Percentiles rank a stretch among this genome's conserved stretches.
Conservation (phyloP, 2,113 vertebrate genomes). For the Rhinogobius similis region DNA sequence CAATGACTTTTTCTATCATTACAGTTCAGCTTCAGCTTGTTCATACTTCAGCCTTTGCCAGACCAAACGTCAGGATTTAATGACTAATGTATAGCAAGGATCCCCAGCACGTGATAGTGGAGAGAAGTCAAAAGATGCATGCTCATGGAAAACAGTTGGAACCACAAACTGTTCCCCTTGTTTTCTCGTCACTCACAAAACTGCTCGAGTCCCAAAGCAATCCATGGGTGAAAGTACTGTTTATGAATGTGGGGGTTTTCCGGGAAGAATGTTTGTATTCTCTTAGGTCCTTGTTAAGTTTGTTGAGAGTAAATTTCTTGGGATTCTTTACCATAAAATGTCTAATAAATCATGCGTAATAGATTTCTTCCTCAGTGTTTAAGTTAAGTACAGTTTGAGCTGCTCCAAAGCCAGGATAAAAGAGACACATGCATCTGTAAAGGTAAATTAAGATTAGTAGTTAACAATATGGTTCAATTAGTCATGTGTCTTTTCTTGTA, state of each 20-base stretch:
- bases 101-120: slow-evolving; percentile 23
- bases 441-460: background rate
- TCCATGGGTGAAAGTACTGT: slow-evolving; percentile 42
- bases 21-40: slow-evolving; percentile 43
- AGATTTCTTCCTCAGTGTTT: background rate
- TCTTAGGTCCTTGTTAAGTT: slow-evolving; percentile 65
- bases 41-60: slow-evolving; percentile 34
- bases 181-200: slow-evolving; percentile 18
- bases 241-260: slow-evolving; percentile 59
- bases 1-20: slow-evolving; percentile 67
- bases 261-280: slow-evolving; percentile 56
- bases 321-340: background rate
- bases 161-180: slow-evolving; percentile 7
- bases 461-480: background rate
- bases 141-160: slow-evolving; percentile 44
- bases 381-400: background rate
- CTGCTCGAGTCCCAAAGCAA: slow-evolving; percentile 27
- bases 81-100: slow-evolving; percentile 38
- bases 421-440: background rate
- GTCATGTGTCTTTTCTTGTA: background rate
- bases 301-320: slow-evolving; percentile 33
- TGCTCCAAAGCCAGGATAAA: background rate
- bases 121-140: slow-evolving; percentile 6
- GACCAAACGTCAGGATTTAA: slow-evolving; percentile 26
- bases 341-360: background rate